A percentile compares a stretch with the other conserved stretches of the same genome.
Evolutionary conservation across 2,113 vertebrate species (phyloP).

Genomic region (Pogonocichla stellata): DNA sequence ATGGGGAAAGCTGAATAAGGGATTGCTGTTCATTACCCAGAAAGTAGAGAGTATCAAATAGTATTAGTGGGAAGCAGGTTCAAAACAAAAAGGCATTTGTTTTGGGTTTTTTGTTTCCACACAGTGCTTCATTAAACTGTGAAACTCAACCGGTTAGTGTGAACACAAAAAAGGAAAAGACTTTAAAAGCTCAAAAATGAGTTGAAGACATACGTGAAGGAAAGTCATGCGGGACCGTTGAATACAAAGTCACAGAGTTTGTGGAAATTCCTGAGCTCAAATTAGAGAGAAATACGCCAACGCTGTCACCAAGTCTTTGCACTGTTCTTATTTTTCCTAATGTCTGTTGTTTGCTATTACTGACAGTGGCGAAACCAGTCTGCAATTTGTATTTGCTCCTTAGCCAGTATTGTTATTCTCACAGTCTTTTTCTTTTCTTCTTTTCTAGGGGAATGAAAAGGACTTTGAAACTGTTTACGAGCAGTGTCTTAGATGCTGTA

Average conservation of each 20-base stretch:
- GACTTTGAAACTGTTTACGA: conserved; percentile 88
- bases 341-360: background rate
- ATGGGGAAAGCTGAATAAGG: background rate
- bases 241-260: background rate
- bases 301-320: background rate
- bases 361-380: background rate
- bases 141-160: background rate
- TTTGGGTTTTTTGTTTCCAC: background rate
- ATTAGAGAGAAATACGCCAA: background rate
- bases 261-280: background rate
- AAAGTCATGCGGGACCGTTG: background rate
- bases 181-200: background rate
- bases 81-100: background rate
- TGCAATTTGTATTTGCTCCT: background rate
- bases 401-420: background rate
- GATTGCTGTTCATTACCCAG: background rate
- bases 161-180: background rate
- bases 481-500: conserved; percentile 85
- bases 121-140: background rate
- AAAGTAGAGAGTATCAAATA: background rate
- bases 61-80: background rate
- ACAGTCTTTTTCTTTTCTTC: background rate
- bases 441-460: conserved; percentile 82
- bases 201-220: background rate
- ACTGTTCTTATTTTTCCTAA: background rate